Percentiles rank a stretch among this genome's conserved stretches.
Conservation (phyloP, 2,888 invertebrate genomes). For the Drosophila mimica region DNA sequence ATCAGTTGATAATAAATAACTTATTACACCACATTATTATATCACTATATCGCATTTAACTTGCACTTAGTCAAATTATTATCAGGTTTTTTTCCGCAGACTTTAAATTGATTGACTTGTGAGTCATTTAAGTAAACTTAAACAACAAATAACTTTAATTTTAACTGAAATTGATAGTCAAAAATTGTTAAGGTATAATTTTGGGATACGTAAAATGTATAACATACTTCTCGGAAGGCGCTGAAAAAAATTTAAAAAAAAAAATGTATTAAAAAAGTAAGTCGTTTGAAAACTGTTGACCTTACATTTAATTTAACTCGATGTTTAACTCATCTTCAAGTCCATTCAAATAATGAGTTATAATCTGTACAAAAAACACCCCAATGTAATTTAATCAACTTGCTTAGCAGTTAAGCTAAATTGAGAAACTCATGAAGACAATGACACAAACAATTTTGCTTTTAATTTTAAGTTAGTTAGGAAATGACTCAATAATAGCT, state of each 20-base stretch:
- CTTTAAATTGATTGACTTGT: not conserved
- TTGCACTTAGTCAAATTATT: not conserved
- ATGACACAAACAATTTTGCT: slow-evolving; percentile 37
- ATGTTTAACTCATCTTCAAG: not conserved
- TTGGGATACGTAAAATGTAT: slow-evolving; percentile 12
- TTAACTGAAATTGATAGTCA: not conserved
- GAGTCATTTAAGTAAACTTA: not conserved
- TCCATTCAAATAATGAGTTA: slow-evolving; percentile 21
- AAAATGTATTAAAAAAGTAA: not conserved
- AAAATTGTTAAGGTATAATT: slow-evolving; percentile 32
- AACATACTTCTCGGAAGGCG: slow-evolving; percentile 39
- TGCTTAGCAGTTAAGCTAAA: slow-evolving; percentile 23
- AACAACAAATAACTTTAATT: not conserved
- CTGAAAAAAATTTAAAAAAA: not conserved
- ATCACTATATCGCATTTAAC: not conserved
- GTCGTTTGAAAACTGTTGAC: slow-evolving; percentile 3
- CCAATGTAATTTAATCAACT: slow-evolving; percentile 19
- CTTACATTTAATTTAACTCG: slow-evolving; percentile 4
- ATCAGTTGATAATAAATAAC: not conserved
- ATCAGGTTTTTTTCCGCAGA: not conserved
- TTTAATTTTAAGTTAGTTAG: slow-evolving; percentile 56
- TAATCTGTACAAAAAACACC: slow-evolving; percentile 3
- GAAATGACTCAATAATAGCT: slow-evolving; percentile 50
- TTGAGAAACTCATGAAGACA: not conserved
- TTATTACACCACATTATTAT: not conserved